These are phyloP conservation scores for Drosophila pseudoobscura DNA, from an alignment of 1,140 invertebrate species.

Conservation along the genomic window DNA sequence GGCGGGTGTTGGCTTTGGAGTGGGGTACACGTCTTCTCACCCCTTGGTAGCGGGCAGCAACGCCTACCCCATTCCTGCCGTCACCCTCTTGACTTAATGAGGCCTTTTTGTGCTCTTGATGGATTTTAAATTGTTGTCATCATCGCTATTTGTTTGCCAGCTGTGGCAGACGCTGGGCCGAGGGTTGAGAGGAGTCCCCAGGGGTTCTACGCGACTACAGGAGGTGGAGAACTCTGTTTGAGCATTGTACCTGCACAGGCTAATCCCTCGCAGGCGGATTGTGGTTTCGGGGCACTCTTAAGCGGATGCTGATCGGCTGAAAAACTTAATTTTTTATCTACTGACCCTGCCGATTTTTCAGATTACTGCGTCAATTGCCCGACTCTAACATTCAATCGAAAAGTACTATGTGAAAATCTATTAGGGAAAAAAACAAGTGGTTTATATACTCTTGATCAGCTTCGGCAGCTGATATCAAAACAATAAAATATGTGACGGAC, in stretches of 20 bases:
- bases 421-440: no score
- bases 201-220: no score
- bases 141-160: constrained; percentile 67
- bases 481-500: no score
- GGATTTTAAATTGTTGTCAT: constrained; percentile 83
- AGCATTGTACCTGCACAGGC: constrained; percentile 26
- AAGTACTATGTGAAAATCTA: no score
- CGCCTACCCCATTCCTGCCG: constrained; percentile 51
- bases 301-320: constrained; percentile 5
- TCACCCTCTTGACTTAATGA: constrained; percentile 83
- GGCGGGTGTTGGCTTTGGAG: not conserved
- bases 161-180: constrained; percentile 3
- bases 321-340: not conserved
- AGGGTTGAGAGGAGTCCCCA: not conserved
- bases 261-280: constrained; percentile 39
- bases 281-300: constrained; percentile 18
- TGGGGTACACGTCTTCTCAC: not conserved
- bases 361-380: no score
- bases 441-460: no score
- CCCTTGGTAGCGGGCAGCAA: not conserved
- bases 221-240: no score
- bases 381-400: no score
- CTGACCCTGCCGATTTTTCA: no score
- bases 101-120: constrained; percentile 82
- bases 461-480: no score